Base-by-base conservation (phyloP, 2,888 invertebrate species). In the Drepanosiphum platanoidis region DNA sequence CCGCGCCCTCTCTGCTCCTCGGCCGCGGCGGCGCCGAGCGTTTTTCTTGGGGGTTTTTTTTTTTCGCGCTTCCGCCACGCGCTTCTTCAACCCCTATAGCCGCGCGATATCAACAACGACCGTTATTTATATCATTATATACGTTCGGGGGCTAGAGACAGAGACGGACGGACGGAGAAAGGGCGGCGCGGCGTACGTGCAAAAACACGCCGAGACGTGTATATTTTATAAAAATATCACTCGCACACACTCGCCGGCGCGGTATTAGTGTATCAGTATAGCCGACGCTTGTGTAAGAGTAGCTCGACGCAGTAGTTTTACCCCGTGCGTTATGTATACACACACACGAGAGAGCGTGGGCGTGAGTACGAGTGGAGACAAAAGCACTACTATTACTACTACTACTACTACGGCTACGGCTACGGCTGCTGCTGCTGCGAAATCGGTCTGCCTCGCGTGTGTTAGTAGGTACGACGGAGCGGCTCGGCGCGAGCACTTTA, bases 91-190 rank as follows among this genome's bases (percentile, higher is more conserved):
- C n/a, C 52, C 9, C 32, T 4, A 0, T 1, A 27, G 1, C 52
- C n/a, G 34, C n/a, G 52, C n/a, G 34, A 58, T 58, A 52, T 46
- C 32, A 15, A 75, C 75, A 42, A 52, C n/a, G 32, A 5, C n/a
- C 52, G 52, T n/a, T 46, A 22, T 42, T 46, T 74, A 75, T 75
- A 52, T 52, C 75, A 52, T 58, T 74, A 32, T 52, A 42, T 74
- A 74, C 74, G 52, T 36, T 46, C n/a, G 30, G 9, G 4, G 1
- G 15, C 22, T 32, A 11, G 52, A 52, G 52, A 1, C 3, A 9
- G 18, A 22, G 15, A 27, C 9, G 9, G n/a, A n/a, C 8, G 8
- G 7, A n/a, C 3, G 72, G 46, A 11, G 30, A 1, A 42, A 3
- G 27, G 9, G 30, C 32, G 7, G n/a, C 30, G 64, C n/a, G 61